These are phyloP conservation scores for Tapirus indicus DNA, from an alignment of 2,797 vertebrate genomes.

Conservation along the genomic window DNA sequence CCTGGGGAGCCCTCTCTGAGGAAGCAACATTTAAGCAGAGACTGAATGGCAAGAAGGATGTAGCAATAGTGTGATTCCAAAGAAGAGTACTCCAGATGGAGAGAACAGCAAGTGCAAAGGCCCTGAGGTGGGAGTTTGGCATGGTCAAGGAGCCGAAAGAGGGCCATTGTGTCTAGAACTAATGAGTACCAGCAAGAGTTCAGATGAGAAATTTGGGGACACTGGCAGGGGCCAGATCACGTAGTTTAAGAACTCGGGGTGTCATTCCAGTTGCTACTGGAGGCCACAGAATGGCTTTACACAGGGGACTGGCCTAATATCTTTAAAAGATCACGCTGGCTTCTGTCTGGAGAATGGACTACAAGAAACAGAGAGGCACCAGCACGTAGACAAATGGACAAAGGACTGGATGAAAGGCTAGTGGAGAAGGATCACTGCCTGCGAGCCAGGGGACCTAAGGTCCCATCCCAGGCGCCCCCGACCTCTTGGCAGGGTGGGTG, in stretches of 20 bases:
- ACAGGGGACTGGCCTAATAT: background rate
- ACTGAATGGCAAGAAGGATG: background rate
- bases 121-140: background rate
- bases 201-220: background rate
- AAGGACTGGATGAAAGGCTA: accelerated
- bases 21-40: background rate
- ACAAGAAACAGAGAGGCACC: background rate
- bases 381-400: accelerated
- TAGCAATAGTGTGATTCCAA: background rate
- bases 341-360: background rate
- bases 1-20: background rate
- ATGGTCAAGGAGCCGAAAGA: background rate
- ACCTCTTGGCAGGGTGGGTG: background rate
- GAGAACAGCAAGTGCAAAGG: background rate
- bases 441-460: background rate
- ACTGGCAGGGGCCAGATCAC: too few relatives aligned
- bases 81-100: background rate
- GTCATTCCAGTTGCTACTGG: background rate
- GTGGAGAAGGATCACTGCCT: accelerated
- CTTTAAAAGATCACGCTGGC: background rate
- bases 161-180: background rate
- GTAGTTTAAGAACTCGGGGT: accelerated
- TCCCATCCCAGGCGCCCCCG: background rate
- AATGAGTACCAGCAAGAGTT: background rate
- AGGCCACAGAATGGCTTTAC: background rate